A percentile compares a stretch with the other conserved stretches of the same genome.
Evolutionary conservation across 64 coral and sea anemone species (phyloP).

Genomic region (Stichodactyla mertensii): DNA sequence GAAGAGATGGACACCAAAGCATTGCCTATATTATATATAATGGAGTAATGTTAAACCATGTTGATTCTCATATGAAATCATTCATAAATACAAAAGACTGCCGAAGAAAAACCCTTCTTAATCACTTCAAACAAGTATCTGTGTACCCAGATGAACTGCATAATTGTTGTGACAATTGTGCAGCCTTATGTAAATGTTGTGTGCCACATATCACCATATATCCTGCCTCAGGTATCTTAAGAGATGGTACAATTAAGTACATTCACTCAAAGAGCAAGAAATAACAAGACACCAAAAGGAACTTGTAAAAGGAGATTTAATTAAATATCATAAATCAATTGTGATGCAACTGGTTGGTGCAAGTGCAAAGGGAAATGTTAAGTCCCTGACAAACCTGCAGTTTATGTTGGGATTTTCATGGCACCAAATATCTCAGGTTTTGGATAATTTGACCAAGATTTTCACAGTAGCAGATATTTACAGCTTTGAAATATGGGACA

Average conservation of each 20-base stretch:
- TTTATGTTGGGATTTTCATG: slow-evolving; percentile 61
- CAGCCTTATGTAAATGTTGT: slow-evolving; percentile 54
- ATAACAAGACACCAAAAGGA: not conserved
- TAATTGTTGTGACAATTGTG: slow-evolving; percentile 63
- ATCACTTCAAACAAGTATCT: slow-evolving; percentile 27
- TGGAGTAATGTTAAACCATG: slow-evolving; percentile 39
- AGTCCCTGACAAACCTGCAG: slow-evolving; percentile 54
- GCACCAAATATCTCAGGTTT: no score
- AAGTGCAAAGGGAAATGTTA: slow-evolving; percentile 45
- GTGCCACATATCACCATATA: slow-evolving; percentile 16
- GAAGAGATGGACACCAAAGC: slow-evolving; percentile 44
- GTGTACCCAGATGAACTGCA: slow-evolving; percentile 19
- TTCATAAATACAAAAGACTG: slow-evolving; percentile 37
- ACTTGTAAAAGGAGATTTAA: slow-evolving; percentile 13
- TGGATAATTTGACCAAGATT: no score
- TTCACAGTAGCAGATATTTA: no score
- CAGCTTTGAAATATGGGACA: no score
- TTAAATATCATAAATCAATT: slow-evolving; percentile 48
- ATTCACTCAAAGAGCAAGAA: not conserved
- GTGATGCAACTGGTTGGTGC: slow-evolving; percentile 36
- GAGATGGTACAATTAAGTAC: not conserved
- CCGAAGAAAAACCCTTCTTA: slow-evolving; percentile 26
- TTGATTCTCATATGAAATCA: slow-evolving; percentile 33
- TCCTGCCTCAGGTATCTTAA: not conserved
- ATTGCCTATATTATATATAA: slow-evolving; percentile 43